Evolutionary conservation across 2,113 vertebrate species (phyloP).

Genomic region (Amphiprion percula): DNA sequence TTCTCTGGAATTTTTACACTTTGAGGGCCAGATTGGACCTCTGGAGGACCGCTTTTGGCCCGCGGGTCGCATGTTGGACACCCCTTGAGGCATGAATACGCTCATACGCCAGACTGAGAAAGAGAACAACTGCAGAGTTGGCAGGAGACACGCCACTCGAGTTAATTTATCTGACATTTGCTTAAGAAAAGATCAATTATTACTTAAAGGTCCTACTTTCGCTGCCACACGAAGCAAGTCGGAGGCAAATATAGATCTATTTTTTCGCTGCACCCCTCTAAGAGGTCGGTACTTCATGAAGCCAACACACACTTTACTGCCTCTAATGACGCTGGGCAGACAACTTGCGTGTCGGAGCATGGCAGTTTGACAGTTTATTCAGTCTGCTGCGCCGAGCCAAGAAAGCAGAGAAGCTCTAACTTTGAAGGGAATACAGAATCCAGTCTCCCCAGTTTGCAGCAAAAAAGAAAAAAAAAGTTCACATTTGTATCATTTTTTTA

Average conservation of each 20-base stretch:
- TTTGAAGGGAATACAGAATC: slow-evolving; percentile 26
- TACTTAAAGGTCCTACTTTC: neutral
- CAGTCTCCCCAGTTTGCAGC: neutral
- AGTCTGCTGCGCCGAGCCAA: slow-evolving; percentile 4
- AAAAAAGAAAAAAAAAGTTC: slow-evolving; percentile 12
- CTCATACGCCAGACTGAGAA: neutral
- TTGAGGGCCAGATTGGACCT: no score
- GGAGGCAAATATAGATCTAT: slow-evolving; percentile 10
- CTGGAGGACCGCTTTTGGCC: no score
- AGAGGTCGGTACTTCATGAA: slow-evolving; percentile 15
- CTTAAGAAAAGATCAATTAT: slow-evolving; percentile 18
- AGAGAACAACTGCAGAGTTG: neutral
- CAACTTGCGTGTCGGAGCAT: slow-evolving; percentile 10
- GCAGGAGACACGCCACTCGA: neutral
- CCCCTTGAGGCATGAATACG: neutral
- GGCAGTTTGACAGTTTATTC: slow-evolving; percentile 44
- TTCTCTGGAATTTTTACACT: no score
- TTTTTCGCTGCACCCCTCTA: slow-evolving; percentile 1
- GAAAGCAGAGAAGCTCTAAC: slow-evolving; percentile 27
- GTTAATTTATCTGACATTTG: slow-evolving; percentile 18
- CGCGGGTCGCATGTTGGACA: no score
- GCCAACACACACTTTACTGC: slow-evolving; percentile 17
- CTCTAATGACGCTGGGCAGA: slow-evolving; percentile 18
- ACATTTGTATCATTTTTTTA: neutral
- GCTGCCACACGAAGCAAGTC: neutral